Conservation (phyloP, 2,888 invertebrate genomes). For the Pristionchus mayeri region DNA sequence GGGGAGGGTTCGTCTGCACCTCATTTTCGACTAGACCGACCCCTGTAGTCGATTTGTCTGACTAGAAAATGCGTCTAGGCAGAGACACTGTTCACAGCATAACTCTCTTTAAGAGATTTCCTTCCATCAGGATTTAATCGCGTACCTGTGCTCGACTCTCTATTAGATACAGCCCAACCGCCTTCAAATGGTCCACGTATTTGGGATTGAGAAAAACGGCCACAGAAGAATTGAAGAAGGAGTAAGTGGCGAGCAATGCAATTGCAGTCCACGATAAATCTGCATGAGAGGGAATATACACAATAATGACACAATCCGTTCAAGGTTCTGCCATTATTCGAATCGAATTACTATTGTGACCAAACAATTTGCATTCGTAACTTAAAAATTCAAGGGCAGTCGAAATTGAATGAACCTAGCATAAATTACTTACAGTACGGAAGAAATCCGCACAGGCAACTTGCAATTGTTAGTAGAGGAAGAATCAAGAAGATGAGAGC, state of each 20-base stretch:
- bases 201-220: slow-evolving; percentile 38
- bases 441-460: neutral
- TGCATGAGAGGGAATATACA: neutral
- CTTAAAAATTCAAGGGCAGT: too few relatives aligned
- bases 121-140: neutral
- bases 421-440: slow-evolving; percentile 45
- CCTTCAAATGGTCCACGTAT: slow-evolving; percentile 13
- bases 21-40: too few relatives aligned
- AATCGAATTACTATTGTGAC: neutral
- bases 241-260: neutral
- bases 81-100: too few relatives aligned
- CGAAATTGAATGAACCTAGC: too few relatives aligned
- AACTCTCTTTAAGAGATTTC: too few relatives aligned
- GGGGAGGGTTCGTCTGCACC: too few relatives aligned
- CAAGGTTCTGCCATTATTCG: too few relatives aligned
- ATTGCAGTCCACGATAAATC: slow-evolving; percentile 6
- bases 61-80: too few relatives aligned
- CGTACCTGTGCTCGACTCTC: neutral
- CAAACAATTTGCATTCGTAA: too few relatives aligned
- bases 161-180: neutral
- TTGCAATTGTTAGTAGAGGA: slow-evolving; percentile 23
- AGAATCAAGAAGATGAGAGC: slow-evolving; percentile 8
- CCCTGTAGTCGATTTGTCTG: too few relatives aligned
- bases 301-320: neutral
- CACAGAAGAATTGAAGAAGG: slow-evolving; percentile 41